A percentile compares a stretch with the other conserved stretches of the same genome.
These are phyloP conservation scores for Thereva nobilitata DNA, from an alignment of 2,888 invertebrate species.

Conservation along the genomic window DNA sequence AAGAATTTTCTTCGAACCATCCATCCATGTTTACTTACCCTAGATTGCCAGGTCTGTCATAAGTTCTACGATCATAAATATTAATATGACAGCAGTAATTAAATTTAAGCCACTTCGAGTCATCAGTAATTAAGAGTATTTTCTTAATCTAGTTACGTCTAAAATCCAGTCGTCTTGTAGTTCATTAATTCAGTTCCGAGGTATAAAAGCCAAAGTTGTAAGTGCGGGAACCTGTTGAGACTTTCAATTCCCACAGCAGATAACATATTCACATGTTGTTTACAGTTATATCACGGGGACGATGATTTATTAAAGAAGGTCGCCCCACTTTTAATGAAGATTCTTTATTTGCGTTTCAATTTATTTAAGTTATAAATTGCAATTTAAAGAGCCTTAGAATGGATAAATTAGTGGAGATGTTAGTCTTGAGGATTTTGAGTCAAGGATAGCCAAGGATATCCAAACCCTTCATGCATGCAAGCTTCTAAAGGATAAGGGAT, in stretches of 20 bases:
- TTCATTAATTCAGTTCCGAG: slow-evolving; percentile 34
- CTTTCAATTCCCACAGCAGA: slow-evolving; percentile 55
- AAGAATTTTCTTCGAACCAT: no score
- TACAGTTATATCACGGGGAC: slow-evolving; percentile 36
- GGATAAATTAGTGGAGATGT: no score
- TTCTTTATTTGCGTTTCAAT: slow-evolving; percentile 25
- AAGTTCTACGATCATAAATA: no score
- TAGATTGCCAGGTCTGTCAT: no score
- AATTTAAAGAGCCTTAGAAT: no score
- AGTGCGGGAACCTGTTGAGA: slow-evolving; percentile 57
- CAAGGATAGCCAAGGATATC: no score
- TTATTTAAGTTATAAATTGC: slow-evolving; percentile 4
- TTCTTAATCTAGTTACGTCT: slow-evolving; percentile 36
- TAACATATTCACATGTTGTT: slow-evolving; percentile 42
- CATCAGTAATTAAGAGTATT: slow-evolving; percentile 31
- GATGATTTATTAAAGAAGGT: slow-evolving; percentile 28
- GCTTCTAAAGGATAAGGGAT: no score
- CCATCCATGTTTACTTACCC: no score
- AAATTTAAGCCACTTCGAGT: slow-evolving; percentile 1
- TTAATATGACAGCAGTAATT: no score
- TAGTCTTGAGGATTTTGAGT: no score
- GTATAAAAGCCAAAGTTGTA: slow-evolving; percentile 37
- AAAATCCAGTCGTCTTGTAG: slow-evolving; percentile 22
- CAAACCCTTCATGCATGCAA: no score
- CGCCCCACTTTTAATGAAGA: slow-evolving; percentile 20